Conservation (phyloP, 2,113 vertebrate genomes). For the Myrmecobius fasciatus region DNA sequence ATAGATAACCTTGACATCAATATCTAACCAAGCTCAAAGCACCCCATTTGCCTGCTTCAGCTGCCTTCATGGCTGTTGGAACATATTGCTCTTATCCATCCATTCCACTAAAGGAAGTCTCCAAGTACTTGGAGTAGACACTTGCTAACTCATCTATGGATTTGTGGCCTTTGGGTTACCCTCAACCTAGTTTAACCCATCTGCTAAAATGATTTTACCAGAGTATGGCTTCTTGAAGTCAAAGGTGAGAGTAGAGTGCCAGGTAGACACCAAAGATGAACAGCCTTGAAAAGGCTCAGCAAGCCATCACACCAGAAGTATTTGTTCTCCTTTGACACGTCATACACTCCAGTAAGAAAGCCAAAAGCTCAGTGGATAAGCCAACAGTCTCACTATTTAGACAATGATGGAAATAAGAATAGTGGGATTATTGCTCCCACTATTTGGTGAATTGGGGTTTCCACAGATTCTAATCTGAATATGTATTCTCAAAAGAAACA, state of each 20-base stretch:
- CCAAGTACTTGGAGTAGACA: background rate
- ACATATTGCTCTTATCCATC: too few species aligned
- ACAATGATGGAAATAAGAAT: background rate
- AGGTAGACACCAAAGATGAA: background rate
- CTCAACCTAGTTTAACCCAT: background rate
- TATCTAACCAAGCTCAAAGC: too few species aligned
- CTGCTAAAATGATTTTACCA: background rate
- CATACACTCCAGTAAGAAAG: too few species aligned
- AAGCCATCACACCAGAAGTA: background rate
- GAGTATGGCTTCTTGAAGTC: background rate
- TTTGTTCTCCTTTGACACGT: background rate
- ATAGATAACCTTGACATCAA: too few species aligned
- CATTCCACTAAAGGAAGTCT: background rate
- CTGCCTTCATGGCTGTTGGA: too few species aligned
- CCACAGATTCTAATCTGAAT: background rate
- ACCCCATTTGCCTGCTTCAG: too few species aligned
- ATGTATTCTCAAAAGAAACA: background rate
- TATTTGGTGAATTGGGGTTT: background rate
- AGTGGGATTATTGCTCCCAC: background rate
- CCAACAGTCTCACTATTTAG: background rate
- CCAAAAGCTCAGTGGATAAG: background rate
- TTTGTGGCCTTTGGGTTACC: background rate
- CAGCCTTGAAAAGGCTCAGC: background rate
- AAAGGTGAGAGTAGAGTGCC: background rate
- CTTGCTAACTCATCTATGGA: background rate